Conservation (phyloP, 64 coral and sea anemone genomes). For the Stylophora pistillata region DNA sequence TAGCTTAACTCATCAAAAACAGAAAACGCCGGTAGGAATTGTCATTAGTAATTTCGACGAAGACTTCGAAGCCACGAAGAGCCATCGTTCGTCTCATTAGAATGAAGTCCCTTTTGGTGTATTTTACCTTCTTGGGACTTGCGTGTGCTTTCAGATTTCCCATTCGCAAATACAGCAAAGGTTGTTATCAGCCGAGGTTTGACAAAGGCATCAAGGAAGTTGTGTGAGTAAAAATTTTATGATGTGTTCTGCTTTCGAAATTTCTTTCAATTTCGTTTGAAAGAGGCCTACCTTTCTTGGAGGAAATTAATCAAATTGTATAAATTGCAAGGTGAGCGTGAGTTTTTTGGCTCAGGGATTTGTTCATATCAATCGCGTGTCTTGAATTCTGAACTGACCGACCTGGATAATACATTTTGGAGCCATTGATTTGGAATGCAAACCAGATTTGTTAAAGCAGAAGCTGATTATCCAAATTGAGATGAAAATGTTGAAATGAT, state of each 20-base stretch:
- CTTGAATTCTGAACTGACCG: too few relatives aligned
- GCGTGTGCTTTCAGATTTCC: conserved; percentile 18
- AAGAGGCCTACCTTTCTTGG: not conserved
- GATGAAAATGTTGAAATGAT: too few relatives aligned
- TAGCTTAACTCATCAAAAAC: not conserved
- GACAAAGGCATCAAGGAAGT: conserved; percentile 54
- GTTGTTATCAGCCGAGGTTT: conserved; percentile 40
- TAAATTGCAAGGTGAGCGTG: not conserved
- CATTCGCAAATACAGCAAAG: not conserved
- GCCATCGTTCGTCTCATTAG: not conserved
- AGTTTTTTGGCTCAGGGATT: too few relatives aligned
- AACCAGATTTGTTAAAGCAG: not conserved
- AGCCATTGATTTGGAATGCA: not conserved
- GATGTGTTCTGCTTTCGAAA: not conserved
- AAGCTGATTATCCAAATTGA: not conserved
- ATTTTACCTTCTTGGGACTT: conserved; percentile 17
- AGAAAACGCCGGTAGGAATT: not conserved
- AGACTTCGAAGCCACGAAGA: too few relatives aligned
- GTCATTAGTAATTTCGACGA: too few relatives aligned
- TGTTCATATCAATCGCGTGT: too few relatives aligned
- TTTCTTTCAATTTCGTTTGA: not conserved
- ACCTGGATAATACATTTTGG: too few relatives aligned
- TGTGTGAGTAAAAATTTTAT: conserved; percentile 40
- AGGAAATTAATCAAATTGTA: not conserved
- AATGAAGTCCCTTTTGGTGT: conserved; percentile 37